Percentiles rank a stretch among this genome's conserved stretches.
Conservation (phyloP, 1,140 invertebrate species). For the Drosophila lacteicornis region DNA sequence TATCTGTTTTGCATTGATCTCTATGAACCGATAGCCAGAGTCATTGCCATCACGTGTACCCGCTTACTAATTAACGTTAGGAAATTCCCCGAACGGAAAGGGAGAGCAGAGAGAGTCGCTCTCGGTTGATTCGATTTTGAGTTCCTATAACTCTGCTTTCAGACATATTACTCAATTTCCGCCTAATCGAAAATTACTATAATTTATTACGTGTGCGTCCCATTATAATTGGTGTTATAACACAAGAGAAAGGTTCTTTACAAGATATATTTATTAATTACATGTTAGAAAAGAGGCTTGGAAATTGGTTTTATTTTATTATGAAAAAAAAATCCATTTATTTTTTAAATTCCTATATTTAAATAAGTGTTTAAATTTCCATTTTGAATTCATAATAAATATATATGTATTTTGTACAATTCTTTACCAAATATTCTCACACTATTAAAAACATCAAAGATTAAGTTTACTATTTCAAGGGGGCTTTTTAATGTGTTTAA, state of each 20-base stretch:
- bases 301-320: neutral
- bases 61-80: conserved; percentile 57
- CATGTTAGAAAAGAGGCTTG: neutral
- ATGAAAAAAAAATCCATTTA: too few relatives aligned
- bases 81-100: conserved; percentile 57
- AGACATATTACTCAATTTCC: conserved; percentile 29
- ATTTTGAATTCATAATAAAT: too few relatives aligned
- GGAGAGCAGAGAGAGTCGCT: conserved; percentile 9
- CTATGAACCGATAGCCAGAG: conserved; percentile 63
- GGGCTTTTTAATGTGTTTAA: too few relatives aligned
- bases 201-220: neutral
- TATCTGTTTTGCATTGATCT: conserved; percentile 52
- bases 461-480: too few relatives aligned
- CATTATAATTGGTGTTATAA: neutral
- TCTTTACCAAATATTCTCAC: too few relatives aligned
- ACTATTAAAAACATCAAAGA: too few relatives aligned
- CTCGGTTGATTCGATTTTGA: neutral
- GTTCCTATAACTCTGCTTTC: neutral
- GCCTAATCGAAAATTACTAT: neutral
- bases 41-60: conserved; percentile 69
- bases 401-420: too few relatives aligned
- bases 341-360: neutral
- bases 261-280: neutral
- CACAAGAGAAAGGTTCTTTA: neutral
- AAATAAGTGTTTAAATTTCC: neutral